phyloP scores from a whole-genome alignment of 2,113 vertebrate genomes.

The Festucalex cinctus region DNA sequence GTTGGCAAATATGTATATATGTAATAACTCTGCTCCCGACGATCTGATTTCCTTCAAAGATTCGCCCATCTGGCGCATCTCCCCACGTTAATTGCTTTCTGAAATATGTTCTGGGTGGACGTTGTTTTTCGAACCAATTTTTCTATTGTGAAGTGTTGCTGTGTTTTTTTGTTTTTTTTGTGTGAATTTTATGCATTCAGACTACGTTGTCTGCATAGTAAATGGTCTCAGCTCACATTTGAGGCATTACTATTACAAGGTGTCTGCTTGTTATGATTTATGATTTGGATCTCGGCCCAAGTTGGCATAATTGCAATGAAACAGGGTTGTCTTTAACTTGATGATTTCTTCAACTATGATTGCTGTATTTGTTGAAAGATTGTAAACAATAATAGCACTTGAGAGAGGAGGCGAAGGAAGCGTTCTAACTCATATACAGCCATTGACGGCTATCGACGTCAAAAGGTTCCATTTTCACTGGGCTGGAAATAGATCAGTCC shows the following conservation, averaged over 20 bases:
- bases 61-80: not conserved
- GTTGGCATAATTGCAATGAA: not conserved
- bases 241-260: not conserved
- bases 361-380: too few relatives aligned
- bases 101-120: not conserved
- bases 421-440: too few relatives aligned
- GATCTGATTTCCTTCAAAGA: not conserved
- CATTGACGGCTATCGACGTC: too few relatives aligned
- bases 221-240: not conserved
- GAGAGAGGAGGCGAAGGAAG: too few relatives aligned
- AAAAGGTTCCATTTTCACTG: too few relatives aligned
- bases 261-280: not conserved
- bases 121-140: not conserved
- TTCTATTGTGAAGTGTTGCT: not conserved
- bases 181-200: not conserved
- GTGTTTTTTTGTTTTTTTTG: too few relatives aligned
- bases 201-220: not conserved
- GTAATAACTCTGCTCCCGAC: not conserved
- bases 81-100: not conserved
- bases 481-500: too few relatives aligned
- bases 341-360: too few relatives aligned
- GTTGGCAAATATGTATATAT: not conserved
- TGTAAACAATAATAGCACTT: too few relatives aligned
- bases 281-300: not conserved
- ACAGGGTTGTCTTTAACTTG: too few relatives aligned